A percentile compares a stretch with the other conserved stretches of the same genome.
These are phyloP conservation scores for Caenorhabditis drosophilae DNA, from an alignment of 2,888 invertebrate genomes.

Conservation along the genomic window DNA sequence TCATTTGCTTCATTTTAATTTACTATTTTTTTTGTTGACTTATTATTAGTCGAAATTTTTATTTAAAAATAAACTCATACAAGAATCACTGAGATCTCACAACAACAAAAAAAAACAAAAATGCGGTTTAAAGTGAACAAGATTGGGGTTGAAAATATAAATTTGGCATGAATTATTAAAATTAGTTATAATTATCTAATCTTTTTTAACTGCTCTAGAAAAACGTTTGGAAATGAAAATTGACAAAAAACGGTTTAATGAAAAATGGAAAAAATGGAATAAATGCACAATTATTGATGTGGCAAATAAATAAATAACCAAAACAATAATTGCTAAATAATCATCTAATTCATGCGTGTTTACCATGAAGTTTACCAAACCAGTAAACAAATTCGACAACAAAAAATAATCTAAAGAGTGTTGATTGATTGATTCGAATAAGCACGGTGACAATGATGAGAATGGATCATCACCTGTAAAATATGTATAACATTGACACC, in stretches of 20 bases:
- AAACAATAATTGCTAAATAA: conserved; percentile 11
- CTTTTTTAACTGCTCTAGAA: too few species aligned
- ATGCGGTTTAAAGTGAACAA: neutral
- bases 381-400: conserved; percentile 83
- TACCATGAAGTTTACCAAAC: conserved; percentile 69
- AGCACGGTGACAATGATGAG: conserved; percentile 46
- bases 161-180: too few species aligned
- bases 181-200: too few species aligned
- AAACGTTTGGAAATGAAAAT: too few species aligned
- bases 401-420: conserved; percentile 82
- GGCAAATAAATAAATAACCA: conserved; percentile 4
- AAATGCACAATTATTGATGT: conserved; percentile 15
- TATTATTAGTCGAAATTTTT: too few species aligned
- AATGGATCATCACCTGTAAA: conserved; percentile 55
- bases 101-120: neutral
- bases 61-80: too few species aligned
- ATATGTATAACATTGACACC: too few species aligned
- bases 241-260: too few species aligned
- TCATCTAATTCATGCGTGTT: conserved; percentile 7
- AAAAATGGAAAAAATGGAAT: too few species aligned
- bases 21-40: too few species aligned
- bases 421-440: conserved; percentile 52
- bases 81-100: too few species aligned
- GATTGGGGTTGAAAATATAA: neutral
- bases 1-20: too few species aligned